These are phyloP conservation scores for Pterocles gutturalis DNA, from an alignment of 2,113 vertebrate species.

Conservation along the genomic window DNA sequence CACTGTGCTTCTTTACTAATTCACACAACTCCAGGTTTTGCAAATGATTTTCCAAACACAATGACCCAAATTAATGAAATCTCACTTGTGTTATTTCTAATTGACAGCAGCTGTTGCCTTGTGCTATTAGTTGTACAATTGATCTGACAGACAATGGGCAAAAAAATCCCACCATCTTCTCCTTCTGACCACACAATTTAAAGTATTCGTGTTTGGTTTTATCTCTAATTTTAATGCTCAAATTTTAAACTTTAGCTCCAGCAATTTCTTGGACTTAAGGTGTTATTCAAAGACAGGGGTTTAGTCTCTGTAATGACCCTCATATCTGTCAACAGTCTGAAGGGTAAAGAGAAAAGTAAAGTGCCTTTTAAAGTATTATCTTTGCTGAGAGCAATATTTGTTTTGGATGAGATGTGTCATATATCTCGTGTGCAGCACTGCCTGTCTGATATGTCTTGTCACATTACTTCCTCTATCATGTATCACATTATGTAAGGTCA, in stretches of 20 bases:
- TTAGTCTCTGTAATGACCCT: background rate
- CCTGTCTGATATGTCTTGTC: constrained; percentile 57
- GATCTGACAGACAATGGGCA: background rate
- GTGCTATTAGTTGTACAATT: background rate
- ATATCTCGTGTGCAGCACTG: background rate
- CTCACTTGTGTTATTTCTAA: background rate
- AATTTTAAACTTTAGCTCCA: background rate
- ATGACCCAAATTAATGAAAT: background rate
- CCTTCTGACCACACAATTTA: background rate
- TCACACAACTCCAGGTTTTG: background rate
- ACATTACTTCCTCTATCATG: constrained; percentile 47
- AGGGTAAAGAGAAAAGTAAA: background rate
- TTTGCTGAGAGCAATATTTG: constrained; percentile 58
- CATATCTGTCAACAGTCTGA: background rate
- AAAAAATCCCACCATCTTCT: background rate
- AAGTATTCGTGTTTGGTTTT: background rate
- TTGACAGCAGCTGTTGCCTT: background rate
- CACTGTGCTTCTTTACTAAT: background rate
- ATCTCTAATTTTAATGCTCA: background rate
- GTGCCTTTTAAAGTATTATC: constrained; percentile 27
- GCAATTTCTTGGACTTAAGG: background rate
- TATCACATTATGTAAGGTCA: constrained; percentile 66
- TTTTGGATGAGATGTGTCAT: constrained; percentile 53
- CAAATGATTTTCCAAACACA: background rate
- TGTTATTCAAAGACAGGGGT: background rate